Evolutionary conservation across 2,113 vertebrate genomes (phyloP).

Genomic region (Mastomys natalensis): DNA sequence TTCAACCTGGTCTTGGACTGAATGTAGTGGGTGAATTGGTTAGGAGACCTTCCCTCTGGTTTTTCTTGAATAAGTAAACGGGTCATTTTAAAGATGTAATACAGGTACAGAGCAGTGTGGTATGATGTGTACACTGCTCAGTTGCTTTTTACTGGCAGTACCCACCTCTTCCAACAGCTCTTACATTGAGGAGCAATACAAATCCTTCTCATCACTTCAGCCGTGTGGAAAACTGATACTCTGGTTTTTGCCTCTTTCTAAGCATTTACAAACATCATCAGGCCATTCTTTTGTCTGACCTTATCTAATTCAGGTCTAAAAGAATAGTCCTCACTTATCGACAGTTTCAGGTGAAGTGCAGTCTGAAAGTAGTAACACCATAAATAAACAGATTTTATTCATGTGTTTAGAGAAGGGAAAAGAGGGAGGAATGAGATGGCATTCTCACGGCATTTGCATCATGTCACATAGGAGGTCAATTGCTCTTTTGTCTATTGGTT

Average conservation of each 20-base stretch:
- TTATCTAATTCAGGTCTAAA: background rate
- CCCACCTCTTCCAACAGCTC: too few relatives aligned
- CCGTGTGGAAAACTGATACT: background rate
- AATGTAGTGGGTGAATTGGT: background rate
- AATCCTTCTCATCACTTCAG: background rate
- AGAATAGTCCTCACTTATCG: background rate
- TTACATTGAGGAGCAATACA: background rate
- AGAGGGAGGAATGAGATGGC: background rate
- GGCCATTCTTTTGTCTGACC: background rate
- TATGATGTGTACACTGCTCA: background rate
- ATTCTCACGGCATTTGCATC: background rate
- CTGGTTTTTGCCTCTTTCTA: background rate
- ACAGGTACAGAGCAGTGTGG: background rate
- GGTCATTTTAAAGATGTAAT: background rate
- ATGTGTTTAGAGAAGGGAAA: background rate
- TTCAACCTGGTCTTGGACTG: background rate
- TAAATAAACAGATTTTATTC: background rate
- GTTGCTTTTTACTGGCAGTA: background rate
- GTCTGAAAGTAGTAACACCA: background rate
- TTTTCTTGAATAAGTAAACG: background rate
- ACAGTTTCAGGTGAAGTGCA: background rate
- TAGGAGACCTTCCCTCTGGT: background rate
- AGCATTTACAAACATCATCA: background rate
- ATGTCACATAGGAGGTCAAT: background rate
- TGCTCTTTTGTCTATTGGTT: background rate